Percentiles rank a stretch among this genome's conserved stretches.
These are phyloP conservation scores for Aphelocoma coerulescens DNA, from an alignment of 2,113 vertebrate species.

Conservation along the genomic window DNA sequence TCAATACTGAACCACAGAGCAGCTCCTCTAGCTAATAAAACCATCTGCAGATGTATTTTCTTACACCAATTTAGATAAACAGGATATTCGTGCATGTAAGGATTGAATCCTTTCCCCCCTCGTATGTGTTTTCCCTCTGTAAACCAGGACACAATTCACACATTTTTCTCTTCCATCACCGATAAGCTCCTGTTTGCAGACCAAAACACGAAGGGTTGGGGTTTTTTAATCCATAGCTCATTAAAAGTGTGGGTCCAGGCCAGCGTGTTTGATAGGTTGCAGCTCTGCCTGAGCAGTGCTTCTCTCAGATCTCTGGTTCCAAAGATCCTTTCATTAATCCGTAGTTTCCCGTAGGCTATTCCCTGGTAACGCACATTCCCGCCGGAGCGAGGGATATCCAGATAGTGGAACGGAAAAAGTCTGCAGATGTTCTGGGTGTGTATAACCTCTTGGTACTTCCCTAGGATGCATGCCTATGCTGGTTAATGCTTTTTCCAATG, in stretches of 20 bases:
- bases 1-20: not conserved
- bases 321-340: not conserved
- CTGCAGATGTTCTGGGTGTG: conserved; percentile 90
- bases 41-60: not conserved
- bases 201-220: accelerated
- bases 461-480: not conserved
- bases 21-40: not conserved
- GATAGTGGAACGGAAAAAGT: conserved; percentile 95
- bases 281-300: not conserved
- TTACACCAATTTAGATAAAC: not conserved
- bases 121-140: not conserved
- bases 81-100: not conserved
- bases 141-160: not conserved
- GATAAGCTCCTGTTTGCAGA: not conserved
- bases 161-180: accelerated
- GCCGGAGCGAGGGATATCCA: conserved; percentile 95
- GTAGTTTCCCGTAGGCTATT: conserved; percentile 79
- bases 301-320: not conserved
- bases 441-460: conserved; percentile 22
- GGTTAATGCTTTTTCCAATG: not conserved
- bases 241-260: not conserved
- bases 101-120: not conserved
- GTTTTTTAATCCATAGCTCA: not conserved
- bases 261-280: not conserved
- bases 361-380: conserved; percentile 93